Base-by-base conservation (phyloP, 2,888 invertebrate species). In the Chymomyza fuscimana region DNA sequence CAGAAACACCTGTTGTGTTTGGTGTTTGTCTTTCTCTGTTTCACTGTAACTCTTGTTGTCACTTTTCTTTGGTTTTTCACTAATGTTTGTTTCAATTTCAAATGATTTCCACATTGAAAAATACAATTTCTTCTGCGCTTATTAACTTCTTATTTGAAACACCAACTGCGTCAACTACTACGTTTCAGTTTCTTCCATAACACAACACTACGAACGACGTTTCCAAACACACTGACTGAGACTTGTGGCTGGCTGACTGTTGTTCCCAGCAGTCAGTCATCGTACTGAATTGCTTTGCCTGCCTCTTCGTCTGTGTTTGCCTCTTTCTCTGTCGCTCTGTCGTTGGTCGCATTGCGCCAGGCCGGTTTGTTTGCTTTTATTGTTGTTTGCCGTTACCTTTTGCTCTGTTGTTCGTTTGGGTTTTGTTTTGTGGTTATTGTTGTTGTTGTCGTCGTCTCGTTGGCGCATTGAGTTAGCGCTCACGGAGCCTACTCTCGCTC, bases 191-290 rank as follows among this genome's bases (percentile, higher is more conserved):
- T 72, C 60, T 78, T 76, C 77, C 81, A 82, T 83, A 86, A 76
- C 62, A 69, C 54, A 58, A 32, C 59, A 36, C 50, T 73, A 68
- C 64, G 83, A 79, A 85, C 90, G 86, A 81, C 89, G 89, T 87
- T 86, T 86, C 79, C 81, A 76, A 80, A 75, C 83, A 82, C 80
- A 89, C 89, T 89, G 29, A 89, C 89, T 89, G 29, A 62, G 10
- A 29, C 60, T 25, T n/a, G 29, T 60, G 5, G 10, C 36, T 10
- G 29, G 10, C 67, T 70, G 36, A 16, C 36, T 15, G 59, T 64
- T 2, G 40, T 0, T 12, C 16, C 52, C 56, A 70, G 69, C 56
- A 70, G 69, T 68, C 65, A 68, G 32, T 32, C 51, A 29, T 7
- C 22, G 50, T 54, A 50, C 19, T 52, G 22, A 52, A 51, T 25